Conservation (phyloP, 2,797 vertebrate genomes). For the Oryzias sinensis region DNA sequence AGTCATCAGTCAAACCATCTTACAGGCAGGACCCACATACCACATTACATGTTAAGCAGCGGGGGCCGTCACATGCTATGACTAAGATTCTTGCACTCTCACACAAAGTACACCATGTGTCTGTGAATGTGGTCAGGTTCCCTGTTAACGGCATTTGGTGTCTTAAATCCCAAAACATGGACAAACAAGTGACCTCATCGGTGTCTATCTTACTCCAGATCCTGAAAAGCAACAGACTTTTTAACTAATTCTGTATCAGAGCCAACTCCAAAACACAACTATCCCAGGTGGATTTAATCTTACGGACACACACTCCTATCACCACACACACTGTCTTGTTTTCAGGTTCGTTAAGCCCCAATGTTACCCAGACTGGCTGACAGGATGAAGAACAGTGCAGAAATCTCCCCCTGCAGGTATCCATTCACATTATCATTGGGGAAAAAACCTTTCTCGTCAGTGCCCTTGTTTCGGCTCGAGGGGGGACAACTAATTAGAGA, state of each 20-base stretch:
- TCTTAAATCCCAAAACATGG: constrained; percentile 15
- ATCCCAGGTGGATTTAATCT: constrained; percentile 38
- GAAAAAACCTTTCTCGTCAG: constrained; percentile 92
- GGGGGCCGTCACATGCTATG: background rate
- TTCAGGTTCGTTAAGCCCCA: constrained; percentile 97
- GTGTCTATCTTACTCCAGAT: background rate
- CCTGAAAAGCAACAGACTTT: too few relatives aligned
- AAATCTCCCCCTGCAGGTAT: constrained; percentile 94
- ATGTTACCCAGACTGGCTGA: constrained; percentile 90
- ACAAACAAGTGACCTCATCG: constrained; percentile 34
- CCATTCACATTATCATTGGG: constrained; percentile 94
- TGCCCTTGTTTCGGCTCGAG: constrained; percentile 85
- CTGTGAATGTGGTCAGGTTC: constrained; percentile 4
- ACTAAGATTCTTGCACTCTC: constrained; percentile 29
- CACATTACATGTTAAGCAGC: constrained; percentile 46
- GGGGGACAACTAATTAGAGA: constrained; percentile 93
- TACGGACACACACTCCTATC: constrained; percentile 33
- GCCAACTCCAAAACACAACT: constrained; percentile 4
- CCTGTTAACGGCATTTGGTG: constrained; percentile 16
- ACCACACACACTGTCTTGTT: constrained; percentile 82
- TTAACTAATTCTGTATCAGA: constrained; percentile 16
- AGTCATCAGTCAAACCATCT: constrained; percentile 59
- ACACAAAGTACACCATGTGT: constrained; percentile 24
- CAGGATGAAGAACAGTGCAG: constrained; percentile 88
- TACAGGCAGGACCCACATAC: constrained; percentile 53